A percentile compares a stretch with the other conserved stretches of the same genome.
Conservation (phyloP, 2,113 vertebrate genomes). For the Cyanistes caeruleus region DNA sequence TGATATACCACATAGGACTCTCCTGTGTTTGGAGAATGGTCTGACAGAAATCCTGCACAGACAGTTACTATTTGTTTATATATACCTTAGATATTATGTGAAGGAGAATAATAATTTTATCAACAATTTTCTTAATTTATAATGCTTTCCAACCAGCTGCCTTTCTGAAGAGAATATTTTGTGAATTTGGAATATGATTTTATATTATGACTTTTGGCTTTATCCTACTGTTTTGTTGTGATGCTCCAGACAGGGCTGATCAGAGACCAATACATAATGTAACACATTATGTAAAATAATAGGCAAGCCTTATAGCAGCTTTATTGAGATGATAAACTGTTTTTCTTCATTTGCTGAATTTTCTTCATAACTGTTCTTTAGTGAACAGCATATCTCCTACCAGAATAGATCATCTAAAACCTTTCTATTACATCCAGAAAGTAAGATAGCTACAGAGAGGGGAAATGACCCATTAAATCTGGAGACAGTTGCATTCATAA, state of each 20-base stretch:
- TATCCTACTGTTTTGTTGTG: background rate
- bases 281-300: background rate
- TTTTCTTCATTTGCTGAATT: background rate
- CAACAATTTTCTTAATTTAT: background rate
- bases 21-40: background rate
- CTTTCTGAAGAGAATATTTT: background rate
- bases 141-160: background rate
- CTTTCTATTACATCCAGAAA: background rate
- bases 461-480: background rate
- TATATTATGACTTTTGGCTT: background rate
- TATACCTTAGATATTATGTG: background rate
- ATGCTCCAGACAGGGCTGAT: background rate
- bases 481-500: background rate
- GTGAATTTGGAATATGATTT: background rate
- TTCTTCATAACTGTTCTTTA: background rate
- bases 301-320: background rate
- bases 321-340: background rate
- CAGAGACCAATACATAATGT: background rate
- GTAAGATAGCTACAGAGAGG: background rate
- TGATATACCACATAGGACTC: background rate
- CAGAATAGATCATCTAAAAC: background rate
- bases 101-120: background rate
- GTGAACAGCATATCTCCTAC: background rate
- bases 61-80: background rate
- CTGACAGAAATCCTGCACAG: background rate